Conservation (phyloP, 2,888 invertebrate genomes). For the Ceramica pisi region DNA sequence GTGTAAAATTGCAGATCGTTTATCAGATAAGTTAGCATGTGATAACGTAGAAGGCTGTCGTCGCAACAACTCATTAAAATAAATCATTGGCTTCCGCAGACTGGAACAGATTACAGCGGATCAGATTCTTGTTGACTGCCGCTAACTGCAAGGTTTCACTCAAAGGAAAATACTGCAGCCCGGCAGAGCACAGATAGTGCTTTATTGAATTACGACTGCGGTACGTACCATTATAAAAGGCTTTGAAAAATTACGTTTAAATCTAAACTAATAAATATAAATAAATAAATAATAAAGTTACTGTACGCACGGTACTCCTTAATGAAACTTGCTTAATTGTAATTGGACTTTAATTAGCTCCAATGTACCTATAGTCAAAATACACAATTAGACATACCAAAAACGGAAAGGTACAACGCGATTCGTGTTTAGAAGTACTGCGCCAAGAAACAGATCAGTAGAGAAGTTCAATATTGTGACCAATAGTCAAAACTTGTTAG, state of each 20-base stretch:
- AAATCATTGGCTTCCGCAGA: conserved; percentile 3
- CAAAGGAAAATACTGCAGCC: neutral
- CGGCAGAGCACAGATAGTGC: neutral
- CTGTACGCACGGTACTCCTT: no score
- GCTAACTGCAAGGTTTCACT: neutral
- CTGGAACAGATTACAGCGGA: conserved; percentile 11
- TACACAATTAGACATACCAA: neutral
- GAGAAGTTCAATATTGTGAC: neutral
- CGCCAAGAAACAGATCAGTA: neutral
- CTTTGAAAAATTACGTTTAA: neutral
- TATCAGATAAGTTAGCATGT: neutral
- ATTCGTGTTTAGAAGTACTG: neutral
- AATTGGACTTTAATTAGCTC: no score
- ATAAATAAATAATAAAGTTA: no score
- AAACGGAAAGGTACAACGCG: conserved; percentile 17
- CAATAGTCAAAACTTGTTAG: no score
- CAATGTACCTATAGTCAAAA: no score
- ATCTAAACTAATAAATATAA: neutral
- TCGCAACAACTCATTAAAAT: neutral
- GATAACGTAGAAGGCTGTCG: neutral
- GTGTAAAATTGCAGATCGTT: neutral
- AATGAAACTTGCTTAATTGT: no score
- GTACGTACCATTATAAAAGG: neutral
- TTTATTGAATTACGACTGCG: no score
- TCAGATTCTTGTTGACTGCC: conserved; percentile 17